phyloP scores from a whole-genome alignment of 1,140 invertebrate genomes.

The Muscidifurax raptorellus region DNA sequence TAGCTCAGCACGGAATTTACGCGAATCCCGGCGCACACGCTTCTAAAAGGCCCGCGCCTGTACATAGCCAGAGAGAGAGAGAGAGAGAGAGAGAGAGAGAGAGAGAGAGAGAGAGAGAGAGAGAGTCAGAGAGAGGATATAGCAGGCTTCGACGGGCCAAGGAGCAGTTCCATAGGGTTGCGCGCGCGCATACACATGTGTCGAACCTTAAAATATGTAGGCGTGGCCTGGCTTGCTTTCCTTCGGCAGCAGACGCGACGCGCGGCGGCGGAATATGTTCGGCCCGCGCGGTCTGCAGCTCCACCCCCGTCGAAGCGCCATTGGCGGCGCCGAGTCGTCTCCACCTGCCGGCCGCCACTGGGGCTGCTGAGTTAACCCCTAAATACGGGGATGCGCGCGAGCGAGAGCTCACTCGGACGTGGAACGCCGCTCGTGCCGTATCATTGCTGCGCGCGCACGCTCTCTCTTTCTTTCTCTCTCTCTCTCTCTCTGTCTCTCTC shows the following conservation, averaged over 20 bases:
- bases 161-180: conserved; percentile 43
- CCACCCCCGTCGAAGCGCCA: conserved; percentile 70
- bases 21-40: conserved; percentile 33
- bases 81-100: too few species aligned
- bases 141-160: conserved; percentile 41
- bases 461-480: neutral
- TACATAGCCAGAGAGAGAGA: too few species aligned
- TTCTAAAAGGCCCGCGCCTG: neutral
- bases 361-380: conserved; percentile 59
- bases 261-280: conserved; percentile 75
- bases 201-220: conserved; percentile 77
- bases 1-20: conserved; percentile 70
- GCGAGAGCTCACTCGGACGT: conserved; percentile 68
- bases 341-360: conserved; percentile 65
- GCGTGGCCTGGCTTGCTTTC: conserved; percentile 68
- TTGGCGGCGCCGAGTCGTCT: conserved; percentile 59
- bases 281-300: conserved; percentile 64
- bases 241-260: conserved; percentile 70
- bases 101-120: too few species aligned
- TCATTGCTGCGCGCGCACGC: conserved; percentile 44
- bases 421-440: conserved; percentile 60
- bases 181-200: conserved; percentile 70
- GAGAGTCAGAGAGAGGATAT: too few species aligned
- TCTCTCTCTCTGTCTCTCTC: conserved; percentile 12
- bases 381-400: conserved; percentile 69